Evolutionary conservation across 2,797 vertebrate species (phyloP).

Genomic region (Malacoraja senta): DNA sequence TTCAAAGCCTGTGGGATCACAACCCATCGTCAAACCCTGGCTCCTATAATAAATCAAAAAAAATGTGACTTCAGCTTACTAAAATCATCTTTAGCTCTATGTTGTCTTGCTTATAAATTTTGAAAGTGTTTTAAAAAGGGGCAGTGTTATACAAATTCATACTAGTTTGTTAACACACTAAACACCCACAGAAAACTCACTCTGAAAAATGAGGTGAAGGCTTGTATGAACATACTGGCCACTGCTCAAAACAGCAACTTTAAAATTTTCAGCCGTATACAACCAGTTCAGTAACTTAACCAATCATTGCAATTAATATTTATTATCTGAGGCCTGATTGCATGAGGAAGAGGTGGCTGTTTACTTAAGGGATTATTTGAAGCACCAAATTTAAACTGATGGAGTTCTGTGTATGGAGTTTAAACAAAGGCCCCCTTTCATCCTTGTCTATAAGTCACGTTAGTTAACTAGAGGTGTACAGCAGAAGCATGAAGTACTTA

Average conservation of each 20-base stretch:
- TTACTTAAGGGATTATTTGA: not conserved
- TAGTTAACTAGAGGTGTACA: not conserved
- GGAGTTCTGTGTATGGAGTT: not conserved
- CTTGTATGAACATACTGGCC: not conserved
- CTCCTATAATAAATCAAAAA: too few species aligned
- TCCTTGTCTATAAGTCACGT: not conserved
- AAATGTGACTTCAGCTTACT: not conserved
- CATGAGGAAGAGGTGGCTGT: not conserved
- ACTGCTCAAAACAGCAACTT: not conserved
- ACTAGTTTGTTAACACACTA: not conserved
- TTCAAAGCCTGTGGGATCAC: too few species aligned
- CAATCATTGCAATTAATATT: not conserved
- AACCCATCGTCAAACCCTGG: too few species aligned
- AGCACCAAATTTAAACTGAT: not conserved
- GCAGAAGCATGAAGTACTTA: not conserved
- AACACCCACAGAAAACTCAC: not conserved
- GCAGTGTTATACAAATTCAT: not conserved
- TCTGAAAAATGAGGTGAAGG: not conserved
- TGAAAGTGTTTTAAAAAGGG: not conserved
- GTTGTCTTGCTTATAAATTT: not conserved
- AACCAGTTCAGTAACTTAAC: not conserved
- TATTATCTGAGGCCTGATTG: not conserved
- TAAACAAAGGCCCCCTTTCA: slow-evolving; percentile 24
- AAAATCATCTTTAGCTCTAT: not conserved
- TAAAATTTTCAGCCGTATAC: not conserved